A percentile compares a stretch with the other conserved stretches of the same genome.
Evolutionary conservation across 2,113 vertebrate species (phyloP).

Genomic region (Oreocharis arfaki): DNA sequence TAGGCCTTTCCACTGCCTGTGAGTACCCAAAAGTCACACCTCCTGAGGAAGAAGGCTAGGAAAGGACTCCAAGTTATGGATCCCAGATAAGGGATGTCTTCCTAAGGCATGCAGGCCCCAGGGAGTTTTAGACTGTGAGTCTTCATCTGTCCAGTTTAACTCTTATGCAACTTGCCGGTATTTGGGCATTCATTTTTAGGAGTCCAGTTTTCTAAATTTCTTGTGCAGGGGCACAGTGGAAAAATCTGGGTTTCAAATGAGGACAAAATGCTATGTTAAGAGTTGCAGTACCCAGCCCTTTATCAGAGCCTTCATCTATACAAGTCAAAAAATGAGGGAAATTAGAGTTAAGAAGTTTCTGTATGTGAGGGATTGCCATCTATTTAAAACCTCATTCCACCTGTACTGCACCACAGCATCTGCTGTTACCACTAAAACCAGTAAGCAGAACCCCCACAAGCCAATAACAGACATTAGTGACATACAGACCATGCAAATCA

Average conservation of each 20-base stretch:
- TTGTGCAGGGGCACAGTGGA: not conserved
- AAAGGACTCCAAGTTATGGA: not conserved
- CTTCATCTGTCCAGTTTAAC: not conserved
- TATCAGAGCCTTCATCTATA: not conserved
- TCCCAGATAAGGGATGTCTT: not conserved
- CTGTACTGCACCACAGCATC: not conserved
- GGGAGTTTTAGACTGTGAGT: not conserved
- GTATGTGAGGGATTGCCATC: not conserved
- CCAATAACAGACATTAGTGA: not conserved
- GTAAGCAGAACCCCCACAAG: not conserved
- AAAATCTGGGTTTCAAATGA: not conserved
- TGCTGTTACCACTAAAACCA: not conserved
- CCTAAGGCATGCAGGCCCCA: not conserved
- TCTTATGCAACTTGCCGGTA: not conserved
- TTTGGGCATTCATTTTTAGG: not conserved
- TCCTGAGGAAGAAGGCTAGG: not conserved
- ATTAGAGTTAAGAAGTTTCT: not conserved
- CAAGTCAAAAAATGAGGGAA: not conserved
- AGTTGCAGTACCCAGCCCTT: not conserved
- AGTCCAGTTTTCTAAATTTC: not conserved
- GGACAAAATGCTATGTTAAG: not conserved
- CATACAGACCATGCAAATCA: not conserved
- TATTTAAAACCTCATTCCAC: not conserved
- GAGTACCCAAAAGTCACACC: not conserved
- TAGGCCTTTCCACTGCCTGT: not conserved